phyloP scores from a whole-genome alignment of 2,113 vertebrate species.

The Tragelaphus scriptus region DNA sequence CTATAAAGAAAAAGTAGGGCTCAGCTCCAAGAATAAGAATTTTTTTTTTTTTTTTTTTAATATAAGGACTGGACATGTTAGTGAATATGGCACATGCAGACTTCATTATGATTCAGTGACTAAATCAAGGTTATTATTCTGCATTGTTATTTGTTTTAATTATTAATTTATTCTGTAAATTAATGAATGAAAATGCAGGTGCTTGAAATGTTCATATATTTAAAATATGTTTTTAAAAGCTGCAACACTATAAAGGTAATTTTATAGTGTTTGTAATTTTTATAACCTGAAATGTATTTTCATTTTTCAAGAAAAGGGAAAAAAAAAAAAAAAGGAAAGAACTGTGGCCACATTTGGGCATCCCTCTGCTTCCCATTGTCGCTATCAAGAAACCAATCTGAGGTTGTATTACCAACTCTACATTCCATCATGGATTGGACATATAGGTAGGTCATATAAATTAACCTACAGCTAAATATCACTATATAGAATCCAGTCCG shows the following conservation, averaged over 20 bases:
- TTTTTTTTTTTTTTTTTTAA: background rate
- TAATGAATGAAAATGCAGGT: conserved; percentile 58
- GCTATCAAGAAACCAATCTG: background rate
- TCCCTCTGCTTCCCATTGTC: background rate
- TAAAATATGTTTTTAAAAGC: conserved; percentile 38
- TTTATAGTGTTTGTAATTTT: conserved; percentile 1
- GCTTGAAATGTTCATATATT: conserved; percentile 27
- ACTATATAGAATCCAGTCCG: background rate
- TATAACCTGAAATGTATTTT: background rate
- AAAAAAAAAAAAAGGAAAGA: background rate
- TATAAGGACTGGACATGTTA: conserved; percentile 42
- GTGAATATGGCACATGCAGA: background rate
- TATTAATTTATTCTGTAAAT: background rate
- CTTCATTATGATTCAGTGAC: background rate
- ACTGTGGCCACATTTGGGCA: background rate
- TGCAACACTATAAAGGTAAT: background rate
- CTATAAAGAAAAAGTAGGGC: background rate
- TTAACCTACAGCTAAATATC: background rate
- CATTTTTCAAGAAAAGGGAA: background rate
- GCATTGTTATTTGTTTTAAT: background rate
- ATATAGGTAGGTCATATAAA: background rate
- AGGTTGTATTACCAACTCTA: background rate
- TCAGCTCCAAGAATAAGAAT: conserved; percentile 29
- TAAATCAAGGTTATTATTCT: conserved; percentile 39
- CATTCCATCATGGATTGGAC: background rate